Conservation (phyloP, 2,888 invertebrate genomes). For the Hemicrepidius hirtus region DNA sequence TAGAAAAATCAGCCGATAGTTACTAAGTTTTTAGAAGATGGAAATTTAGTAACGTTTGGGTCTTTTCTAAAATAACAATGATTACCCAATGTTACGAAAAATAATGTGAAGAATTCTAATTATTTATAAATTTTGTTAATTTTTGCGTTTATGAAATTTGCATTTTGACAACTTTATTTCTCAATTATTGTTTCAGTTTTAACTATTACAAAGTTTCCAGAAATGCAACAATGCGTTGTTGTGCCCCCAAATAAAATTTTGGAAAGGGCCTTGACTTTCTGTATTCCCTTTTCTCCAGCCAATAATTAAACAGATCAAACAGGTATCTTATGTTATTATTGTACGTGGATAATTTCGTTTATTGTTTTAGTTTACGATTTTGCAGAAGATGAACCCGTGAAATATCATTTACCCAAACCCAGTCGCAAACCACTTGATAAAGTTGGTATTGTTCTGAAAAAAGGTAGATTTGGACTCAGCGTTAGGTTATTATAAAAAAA, state of each 20-base stretch:
- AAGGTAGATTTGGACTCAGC: conserved; percentile 13
- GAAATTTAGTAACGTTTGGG: not conserved
- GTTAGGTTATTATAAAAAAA: conserved; percentile 31
- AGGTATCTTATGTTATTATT: conserved; percentile 5
- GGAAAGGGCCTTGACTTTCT: conserved; percentile 45
- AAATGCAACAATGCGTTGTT: not conserved
- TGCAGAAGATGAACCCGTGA: conserved; percentile 11
- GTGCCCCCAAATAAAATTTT: conserved; percentile 34
- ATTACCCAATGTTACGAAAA: not conserved
- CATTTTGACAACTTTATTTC: not conserved
- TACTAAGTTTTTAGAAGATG: too few relatives aligned
- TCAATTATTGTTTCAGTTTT: conserved; percentile 29
- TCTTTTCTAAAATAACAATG: conserved; percentile 13
- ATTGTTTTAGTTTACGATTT: conserved; percentile 31
- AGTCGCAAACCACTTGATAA: conserved; percentile 16
- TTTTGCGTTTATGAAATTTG: too few relatives aligned
- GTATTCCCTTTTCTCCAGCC: conserved; percentile 16
- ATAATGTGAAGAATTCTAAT: too few relatives aligned
- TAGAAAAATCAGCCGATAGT: too few relatives aligned
- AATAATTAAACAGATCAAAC: not conserved
- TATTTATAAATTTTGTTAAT: too few relatives aligned
- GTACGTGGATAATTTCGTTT: conserved; percentile 1
- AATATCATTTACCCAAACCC: not conserved
- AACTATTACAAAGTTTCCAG: conserved; percentile 16
- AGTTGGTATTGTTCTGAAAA: conserved; percentile 37